Conservation (phyloP, 2,797 vertebrate species). For the Gadopsis marmoratus region DNA sequence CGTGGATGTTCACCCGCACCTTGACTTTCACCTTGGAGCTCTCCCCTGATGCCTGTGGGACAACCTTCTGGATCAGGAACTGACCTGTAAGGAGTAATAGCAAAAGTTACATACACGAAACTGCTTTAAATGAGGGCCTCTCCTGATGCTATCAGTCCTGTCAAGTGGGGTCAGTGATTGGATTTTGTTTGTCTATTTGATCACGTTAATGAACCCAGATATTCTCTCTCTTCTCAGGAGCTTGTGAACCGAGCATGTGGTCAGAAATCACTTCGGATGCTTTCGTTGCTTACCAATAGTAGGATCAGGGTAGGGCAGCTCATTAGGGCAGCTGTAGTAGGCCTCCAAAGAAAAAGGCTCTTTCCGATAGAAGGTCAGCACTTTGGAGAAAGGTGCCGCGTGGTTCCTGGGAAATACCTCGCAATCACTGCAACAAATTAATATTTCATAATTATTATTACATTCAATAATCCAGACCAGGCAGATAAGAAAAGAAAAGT, state of each 20-base stretch:
- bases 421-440: slow-evolving; percentile 89
- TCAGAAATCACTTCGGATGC: not conserved
- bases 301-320: slow-evolving; percentile 94
- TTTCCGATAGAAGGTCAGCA: slow-evolving; percentile 96
- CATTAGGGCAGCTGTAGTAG: slow-evolving; percentile 91
- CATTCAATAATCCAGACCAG: not conserved
- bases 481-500: not conserved
- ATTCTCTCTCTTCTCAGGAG: not conserved
- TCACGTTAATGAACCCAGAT: not conserved
- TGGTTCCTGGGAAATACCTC: slow-evolving; percentile 98
- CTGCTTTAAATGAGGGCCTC: not conserved
- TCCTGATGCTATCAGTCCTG: not conserved
- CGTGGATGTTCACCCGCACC: slow-evolving; percentile 96
- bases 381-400: slow-evolving; percentile 96
- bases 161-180: not conserved
- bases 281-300: slow-evolving; percentile 88
- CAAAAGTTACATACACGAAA: not conserved
- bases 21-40: slow-evolving; percentile 99
- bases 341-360: slow-evolving; percentile 96
- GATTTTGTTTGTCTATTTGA: not conserved
- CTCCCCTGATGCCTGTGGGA: slow-evolving; percentile 94
- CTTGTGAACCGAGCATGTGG: not conserved
- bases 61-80: slow-evolving; percentile 95
- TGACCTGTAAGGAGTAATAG: slow-evolving; percentile 86
- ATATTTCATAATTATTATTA: not conserved